A percentile compares a stretch with the other conserved stretches of the same genome.
Evolutionary conservation across 2,113 vertebrate genomes (phyloP).

Genomic region (Thamnophis sirtalis): DNA sequence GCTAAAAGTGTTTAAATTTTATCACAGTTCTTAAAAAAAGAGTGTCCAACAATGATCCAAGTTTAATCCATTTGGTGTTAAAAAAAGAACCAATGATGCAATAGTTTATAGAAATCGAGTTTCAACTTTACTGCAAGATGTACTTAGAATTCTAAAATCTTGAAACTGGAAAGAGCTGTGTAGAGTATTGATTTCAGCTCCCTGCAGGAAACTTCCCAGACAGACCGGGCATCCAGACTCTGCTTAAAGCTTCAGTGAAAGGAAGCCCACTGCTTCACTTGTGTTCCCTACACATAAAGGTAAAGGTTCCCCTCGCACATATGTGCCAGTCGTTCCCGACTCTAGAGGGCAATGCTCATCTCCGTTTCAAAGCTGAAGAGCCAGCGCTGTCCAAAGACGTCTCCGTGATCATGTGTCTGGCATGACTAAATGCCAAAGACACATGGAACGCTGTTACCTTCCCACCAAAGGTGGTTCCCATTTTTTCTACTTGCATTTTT

Average conservation of each 20-base stretch:
- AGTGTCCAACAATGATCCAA: not conserved
- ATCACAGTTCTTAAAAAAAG: not conserved
- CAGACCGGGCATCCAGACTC: not conserved
- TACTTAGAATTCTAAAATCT: not conserved
- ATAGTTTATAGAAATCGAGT: not conserved
- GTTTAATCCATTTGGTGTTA: not conserved
- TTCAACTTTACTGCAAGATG: not conserved
- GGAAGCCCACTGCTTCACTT: not conserved
- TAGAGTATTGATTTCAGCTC: not conserved
- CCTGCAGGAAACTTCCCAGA: not conserved
- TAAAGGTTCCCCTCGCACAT: too few relatives aligned
- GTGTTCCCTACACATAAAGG: not conserved
- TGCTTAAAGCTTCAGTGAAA: not conserved
- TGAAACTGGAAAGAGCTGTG: not conserved
- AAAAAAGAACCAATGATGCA: not conserved
- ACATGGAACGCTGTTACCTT: too few relatives aligned
- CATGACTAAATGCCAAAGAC: too few relatives aligned
- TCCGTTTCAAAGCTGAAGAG: too few relatives aligned
- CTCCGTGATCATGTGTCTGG: too few relatives aligned
- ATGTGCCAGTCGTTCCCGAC: too few relatives aligned
- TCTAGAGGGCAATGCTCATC: too few relatives aligned
- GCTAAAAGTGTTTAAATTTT: not conserved
- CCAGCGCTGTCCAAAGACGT: too few relatives aligned
- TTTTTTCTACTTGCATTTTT: too few relatives aligned
- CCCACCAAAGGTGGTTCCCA: too few relatives aligned